Percentiles rank a stretch among this genome's conserved stretches.
phyloP scores from a whole-genome alignment of 1,140 invertebrate genomes.

The Aphelenchoides besseyi region DNA sequence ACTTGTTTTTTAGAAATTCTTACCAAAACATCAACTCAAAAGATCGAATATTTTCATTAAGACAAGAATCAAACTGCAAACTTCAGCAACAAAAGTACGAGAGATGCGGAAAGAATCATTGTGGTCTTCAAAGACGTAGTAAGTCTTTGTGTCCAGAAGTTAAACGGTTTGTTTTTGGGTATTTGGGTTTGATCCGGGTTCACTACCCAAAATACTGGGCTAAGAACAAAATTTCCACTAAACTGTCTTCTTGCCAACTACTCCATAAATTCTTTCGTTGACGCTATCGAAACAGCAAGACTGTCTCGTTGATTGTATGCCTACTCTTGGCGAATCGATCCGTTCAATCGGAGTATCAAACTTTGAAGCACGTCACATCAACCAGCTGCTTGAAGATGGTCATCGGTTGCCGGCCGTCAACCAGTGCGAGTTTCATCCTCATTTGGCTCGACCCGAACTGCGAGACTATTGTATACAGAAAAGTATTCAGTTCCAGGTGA shows the following conservation, averaged over 20 bases:
- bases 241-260: no score
- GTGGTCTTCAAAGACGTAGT: slow-evolving; percentile 25
- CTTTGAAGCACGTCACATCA: slow-evolving; percentile 73
- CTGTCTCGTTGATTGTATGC: slow-evolving; percentile 17
- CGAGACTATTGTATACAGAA: slow-evolving; percentile 63
- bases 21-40: slow-evolving; percentile 26
- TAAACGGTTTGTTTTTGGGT: slow-evolving; percentile 38
- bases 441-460: slow-evolving; percentile 62
- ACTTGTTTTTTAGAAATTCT: slow-evolving; percentile 23
- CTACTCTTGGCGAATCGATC: slow-evolving; percentile 61
- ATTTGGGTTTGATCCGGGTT: slow-evolving; percentile 42
- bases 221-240: no score
- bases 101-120: slow-evolving; percentile 26
- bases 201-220: slow-evolving; percentile 47
- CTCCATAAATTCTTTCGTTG: no score
- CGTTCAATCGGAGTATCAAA: slow-evolving; percentile 80
- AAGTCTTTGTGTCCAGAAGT: no score
- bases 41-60: slow-evolving; percentile 27
- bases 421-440: slow-evolving; percentile 68
- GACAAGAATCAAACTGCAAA: slow-evolving; percentile 22
- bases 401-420: slow-evolving; percentile 73
- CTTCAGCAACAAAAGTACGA: background rate
- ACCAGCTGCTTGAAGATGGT: slow-evolving; percentile 70
- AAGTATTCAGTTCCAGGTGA: slow-evolving; percentile 65
- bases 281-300: slow-evolving; percentile 34